A percentile compares a stretch with the other conserved stretches of the same genome.
Conservation (phyloP, 2,888 invertebrate species). For the Globia sparganii region DNA sequence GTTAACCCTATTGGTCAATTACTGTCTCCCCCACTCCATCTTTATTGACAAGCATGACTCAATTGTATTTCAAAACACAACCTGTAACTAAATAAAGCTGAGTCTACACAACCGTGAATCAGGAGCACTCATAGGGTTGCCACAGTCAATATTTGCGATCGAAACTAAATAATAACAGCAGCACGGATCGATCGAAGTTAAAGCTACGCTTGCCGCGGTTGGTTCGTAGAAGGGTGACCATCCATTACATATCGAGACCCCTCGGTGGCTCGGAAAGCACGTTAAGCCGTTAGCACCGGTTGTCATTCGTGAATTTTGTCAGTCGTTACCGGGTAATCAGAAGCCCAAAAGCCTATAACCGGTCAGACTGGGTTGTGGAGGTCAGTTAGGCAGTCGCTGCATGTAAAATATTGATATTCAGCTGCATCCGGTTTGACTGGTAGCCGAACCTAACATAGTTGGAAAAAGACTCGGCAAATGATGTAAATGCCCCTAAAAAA, state of each 20-base stretch:
- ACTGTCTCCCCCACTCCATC: background rate
- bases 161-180: background rate
- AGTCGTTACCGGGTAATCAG: too few species aligned
- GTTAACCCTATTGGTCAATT: background rate
- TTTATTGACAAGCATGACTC: background rate
- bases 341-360: background rate
- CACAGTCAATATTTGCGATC: constrained; percentile 43
- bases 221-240: too few species aligned
- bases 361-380: too few species aligned
- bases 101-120: constrained; percentile 11
- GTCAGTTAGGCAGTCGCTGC: too few species aligned
- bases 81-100: background rate
- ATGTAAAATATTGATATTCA: too few species aligned
- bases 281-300: background rate
- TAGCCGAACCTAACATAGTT: background rate
- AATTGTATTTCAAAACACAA: background rate
- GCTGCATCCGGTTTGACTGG: background rate
- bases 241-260: too few species aligned
- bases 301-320: background rate
- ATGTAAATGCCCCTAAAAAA: background rate
- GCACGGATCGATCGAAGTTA: too few species aligned
- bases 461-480: too few species aligned
- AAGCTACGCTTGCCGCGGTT: too few species aligned
- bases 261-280: too few species aligned
- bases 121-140: constrained; percentile 7